Base-by-base conservation (phyloP, 2,888 invertebrate genomes). In the Tachina grossa region DNA sequence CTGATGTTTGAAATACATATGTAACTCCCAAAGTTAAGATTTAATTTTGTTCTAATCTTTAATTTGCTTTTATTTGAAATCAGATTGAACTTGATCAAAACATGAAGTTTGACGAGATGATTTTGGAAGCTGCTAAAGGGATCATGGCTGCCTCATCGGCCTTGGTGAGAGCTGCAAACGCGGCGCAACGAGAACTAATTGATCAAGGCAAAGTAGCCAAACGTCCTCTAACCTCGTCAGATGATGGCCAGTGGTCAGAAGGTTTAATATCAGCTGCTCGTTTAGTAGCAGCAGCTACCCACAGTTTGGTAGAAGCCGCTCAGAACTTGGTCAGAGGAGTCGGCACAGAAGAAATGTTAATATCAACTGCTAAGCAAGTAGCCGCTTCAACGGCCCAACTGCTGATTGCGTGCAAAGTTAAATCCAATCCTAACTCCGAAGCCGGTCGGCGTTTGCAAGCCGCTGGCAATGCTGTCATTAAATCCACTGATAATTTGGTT, bases 51-150 rank as follows among this genome's bases (percentile, higher is more conserved):
- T 63, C 63, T 39, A 57, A 53, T 77, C 41, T 11, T 53, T 51
- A 41, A 45, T 65, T 55, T 9, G 9, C 49, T n/a, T 75, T 49
- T 39, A 8, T n/a, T 43, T 76, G n/a, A n/a, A 16, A 45, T 68
- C 88, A 92, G 92, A 91, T 92, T 85, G 92, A 92, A 66, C 89
- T 92, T 6, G 98, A 98, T 91, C 98, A 98, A 92, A 97, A 95
- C 87, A 95, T 99, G 93, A 98, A 98, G 94, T 99, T 99, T 93
- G 99, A 99, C 92, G 99, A 99, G 93, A 98, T 99, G 96, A 99
- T 99, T 89, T 93, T 99, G 89, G 98, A 98, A 92, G 99, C 99
- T 0, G 99, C 99, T 55, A 98, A 98, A 93, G 97, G 98, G 2
- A 99, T 99, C 89, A 98, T 99, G 88, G 96, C 98, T 0, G 99